phyloP scores from a whole-genome alignment of 1,140 invertebrate species.

The Pogonomyrmex californicus region DNA sequence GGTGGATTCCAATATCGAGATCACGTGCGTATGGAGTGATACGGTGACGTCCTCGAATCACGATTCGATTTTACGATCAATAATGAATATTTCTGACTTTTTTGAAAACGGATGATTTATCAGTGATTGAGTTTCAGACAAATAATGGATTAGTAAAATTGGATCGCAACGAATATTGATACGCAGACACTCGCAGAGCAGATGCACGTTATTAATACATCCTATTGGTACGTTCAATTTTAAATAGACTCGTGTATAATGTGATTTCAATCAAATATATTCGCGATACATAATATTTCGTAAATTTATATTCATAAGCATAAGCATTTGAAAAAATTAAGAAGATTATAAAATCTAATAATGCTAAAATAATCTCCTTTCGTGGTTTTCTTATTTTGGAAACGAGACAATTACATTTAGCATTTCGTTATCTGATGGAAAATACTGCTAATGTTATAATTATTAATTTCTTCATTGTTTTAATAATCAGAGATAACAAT shows the following conservation, averaged over 20 bases:
- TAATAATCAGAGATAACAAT: not conserved
- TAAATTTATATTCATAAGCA: not conserved
- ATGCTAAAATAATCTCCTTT: not conserved
- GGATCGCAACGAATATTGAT: constrained; percentile 21
- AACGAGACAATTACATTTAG: no score
- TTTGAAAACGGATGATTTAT: constrained; percentile 26
- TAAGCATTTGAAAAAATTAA: not conserved
- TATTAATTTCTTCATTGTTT: not conserved
- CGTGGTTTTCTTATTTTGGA: no score
- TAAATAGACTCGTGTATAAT: not conserved
- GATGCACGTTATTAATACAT: constrained; percentile 22
- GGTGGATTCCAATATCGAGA: constrained; percentile 51
- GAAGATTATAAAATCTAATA: constrained; percentile 7
- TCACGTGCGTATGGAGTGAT: constrained; percentile 6
- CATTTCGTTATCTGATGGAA: not conserved
- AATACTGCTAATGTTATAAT: not conserved
- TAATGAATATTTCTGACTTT: constrained; percentile 47
- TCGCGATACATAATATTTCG: not conserved
- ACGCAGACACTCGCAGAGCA: not conserved
- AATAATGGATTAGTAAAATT: constrained; percentile 54
- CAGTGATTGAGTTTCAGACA: constrained; percentile 39
- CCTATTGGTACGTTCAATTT: not conserved
- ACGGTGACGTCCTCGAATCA: not conserved
- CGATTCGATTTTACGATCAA: constrained; percentile 32
- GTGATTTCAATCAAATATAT: constrained; percentile 7